A percentile compares a stretch with the other conserved stretches of the same genome.
These are phyloP conservation scores for Drosophila punjabiensis DNA, from an alignment of 1,140 invertebrate species.

Conservation along the genomic window DNA sequence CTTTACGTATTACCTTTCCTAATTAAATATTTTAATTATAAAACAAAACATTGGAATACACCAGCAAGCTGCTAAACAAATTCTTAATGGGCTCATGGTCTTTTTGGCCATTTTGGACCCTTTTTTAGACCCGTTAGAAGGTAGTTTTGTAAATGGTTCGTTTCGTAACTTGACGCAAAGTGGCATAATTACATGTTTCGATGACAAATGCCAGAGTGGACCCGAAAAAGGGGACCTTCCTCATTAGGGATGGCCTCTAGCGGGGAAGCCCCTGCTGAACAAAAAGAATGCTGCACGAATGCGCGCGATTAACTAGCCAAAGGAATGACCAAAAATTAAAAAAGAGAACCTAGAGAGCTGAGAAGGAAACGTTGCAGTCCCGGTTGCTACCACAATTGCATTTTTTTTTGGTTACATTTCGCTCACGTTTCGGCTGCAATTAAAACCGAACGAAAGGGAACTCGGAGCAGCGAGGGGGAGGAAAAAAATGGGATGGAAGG, in stretches of 20 bases:
- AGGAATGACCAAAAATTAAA: conserved; percentile 73
- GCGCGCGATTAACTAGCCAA: conserved; percentile 69
- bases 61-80: conserved; percentile 13
- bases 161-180: conserved; percentile 65
- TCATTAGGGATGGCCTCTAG: conserved; percentile 38
- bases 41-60: conserved; percentile 11
- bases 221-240: conserved; percentile 18
- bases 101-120: background rate
- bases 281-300: conserved; percentile 78
- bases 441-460: conserved; percentile 68
- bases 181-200: conserved; percentile 82
- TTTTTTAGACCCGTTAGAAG: conserved; percentile 30
- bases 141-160: conserved; percentile 41
- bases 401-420: conserved; percentile 82
- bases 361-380: conserved; percentile 33
- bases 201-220: conserved; percentile 65
- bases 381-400: conserved; percentile 68
- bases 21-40: conserved; percentile 14
- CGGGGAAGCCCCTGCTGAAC: conserved; percentile 18
- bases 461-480: conserved; percentile 23
- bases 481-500: conserved; percentile 17
- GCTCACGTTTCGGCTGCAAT: conserved; percentile 83
- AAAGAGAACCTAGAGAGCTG: conserved; percentile 3
- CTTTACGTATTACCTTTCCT: background rate
- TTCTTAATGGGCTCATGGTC: conserved; percentile 22